Percentiles rank a stretch among this genome's conserved stretches.
phyloP scores from a whole-genome alignment of 2,888 invertebrate species.

The Drosophila ezoana region DNA sequence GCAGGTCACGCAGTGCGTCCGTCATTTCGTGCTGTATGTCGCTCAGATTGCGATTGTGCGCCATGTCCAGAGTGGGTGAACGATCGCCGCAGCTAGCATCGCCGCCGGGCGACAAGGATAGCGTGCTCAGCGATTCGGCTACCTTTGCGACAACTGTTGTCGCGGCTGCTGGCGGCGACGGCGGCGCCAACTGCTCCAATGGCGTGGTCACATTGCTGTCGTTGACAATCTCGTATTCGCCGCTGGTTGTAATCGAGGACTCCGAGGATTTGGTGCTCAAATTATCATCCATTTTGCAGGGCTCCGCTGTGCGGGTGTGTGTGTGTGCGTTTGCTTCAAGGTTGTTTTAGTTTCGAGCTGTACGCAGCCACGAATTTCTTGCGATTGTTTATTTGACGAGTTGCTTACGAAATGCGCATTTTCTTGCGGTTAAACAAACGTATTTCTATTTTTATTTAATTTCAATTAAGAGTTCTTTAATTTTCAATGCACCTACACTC shows the following conservation, averaged over 20 bases:
- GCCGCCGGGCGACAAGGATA: slow-evolving; percentile 49
- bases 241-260: slow-evolving; percentile 89
- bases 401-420: slow-evolving; percentile 63
- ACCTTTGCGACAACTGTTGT: slow-evolving; percentile 40
- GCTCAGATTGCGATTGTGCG: slow-evolving; percentile 88
- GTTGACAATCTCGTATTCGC: slow-evolving; percentile 89
- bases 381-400: slow-evolving; percentile 23
- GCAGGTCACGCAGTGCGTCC: slow-evolving; percentile 86
- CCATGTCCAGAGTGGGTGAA: slow-evolving; percentile 87
- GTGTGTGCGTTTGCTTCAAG: slow-evolving; percentile 43
- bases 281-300: slow-evolving; percentile 87
- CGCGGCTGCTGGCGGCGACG: slow-evolving; percentile 3
- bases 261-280: slow-evolving; percentile 89
- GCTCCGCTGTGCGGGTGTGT: slow-evolving; percentile 18
- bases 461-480: slow-evolving; percentile 59
- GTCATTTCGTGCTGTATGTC: slow-evolving; percentile 88
- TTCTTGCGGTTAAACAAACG: slow-evolving; percentile 39
- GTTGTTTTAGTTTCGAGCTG: slow-evolving; percentile 52
- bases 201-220: slow-evolving; percentile 85
- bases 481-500: slow-evolving; percentile 64
- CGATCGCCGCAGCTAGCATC: slow-evolving; percentile 72
- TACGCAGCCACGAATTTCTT: slow-evolving; percentile 20
- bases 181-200: slow-evolving; percentile 61
- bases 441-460: slow-evolving; percentile 42
- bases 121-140: slow-evolving; percentile 49